A percentile compares a stretch with the other conserved stretches of the same genome.
Conservation (phyloP, 1,140 invertebrate genomes). For the Cepaea nemoralis region DNA sequence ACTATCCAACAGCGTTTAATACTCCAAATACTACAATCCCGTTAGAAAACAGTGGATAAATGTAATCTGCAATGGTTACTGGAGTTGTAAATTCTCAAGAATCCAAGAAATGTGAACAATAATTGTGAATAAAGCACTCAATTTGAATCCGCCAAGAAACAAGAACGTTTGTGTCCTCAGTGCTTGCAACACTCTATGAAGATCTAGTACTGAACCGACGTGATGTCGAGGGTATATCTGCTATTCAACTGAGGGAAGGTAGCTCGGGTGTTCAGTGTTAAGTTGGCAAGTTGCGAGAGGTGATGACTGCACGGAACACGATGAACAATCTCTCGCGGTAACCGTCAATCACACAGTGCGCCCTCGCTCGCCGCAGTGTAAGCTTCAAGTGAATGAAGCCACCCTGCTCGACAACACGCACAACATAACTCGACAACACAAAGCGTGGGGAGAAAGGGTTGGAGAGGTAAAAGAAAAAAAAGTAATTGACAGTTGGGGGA, state of each 20-base stretch:
- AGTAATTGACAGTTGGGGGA: conserved; percentile 9
- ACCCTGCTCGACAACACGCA: conserved; percentile 61
- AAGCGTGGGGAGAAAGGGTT: conserved; percentile 52
- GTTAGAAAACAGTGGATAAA: neutral
- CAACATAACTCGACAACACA: conserved; percentile 60
- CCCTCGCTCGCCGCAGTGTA: conserved; percentile 48
- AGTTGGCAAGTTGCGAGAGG: conserved; percentile 23
- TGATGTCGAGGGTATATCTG: too few species aligned
- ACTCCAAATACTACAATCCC: neutral
- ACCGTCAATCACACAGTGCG: conserved; percentile 59
- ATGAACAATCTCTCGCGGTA: conserved; percentile 43
- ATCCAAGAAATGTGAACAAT: too few species aligned
- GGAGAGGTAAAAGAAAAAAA: neutral
- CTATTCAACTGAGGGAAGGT: neutral
- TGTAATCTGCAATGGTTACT: too few species aligned
- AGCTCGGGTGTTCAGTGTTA: neutral
- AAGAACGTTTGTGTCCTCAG: too few species aligned
- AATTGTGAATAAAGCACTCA: too few species aligned
- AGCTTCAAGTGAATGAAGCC: conserved; percentile 62
- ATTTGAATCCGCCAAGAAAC: too few species aligned
- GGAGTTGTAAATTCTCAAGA: too few species aligned
- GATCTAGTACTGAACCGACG: too few species aligned
- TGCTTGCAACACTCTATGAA: too few species aligned
- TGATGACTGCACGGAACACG: conserved; percentile 36
- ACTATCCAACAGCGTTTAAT: neutral